phyloP scores from a whole-genome alignment of 2,797 vertebrate genomes.

The Anniella stebbinsi region DNA sequence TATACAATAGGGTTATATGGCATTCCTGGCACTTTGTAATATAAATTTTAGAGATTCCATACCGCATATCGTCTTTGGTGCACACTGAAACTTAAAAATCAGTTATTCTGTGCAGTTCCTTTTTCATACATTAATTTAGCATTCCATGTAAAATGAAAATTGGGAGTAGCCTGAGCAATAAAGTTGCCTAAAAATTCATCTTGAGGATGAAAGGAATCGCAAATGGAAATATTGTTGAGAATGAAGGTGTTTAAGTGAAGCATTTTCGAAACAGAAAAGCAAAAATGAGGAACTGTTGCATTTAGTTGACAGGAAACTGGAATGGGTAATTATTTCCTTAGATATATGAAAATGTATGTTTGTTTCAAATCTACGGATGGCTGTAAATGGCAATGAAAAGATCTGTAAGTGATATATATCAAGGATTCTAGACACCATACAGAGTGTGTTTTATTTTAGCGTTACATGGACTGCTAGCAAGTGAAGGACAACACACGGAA shows the following conservation, averaged over 20 bases:
- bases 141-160: neutral
- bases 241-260: neutral
- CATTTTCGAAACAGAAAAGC: neutral
- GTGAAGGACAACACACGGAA: neutral
- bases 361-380: neutral
- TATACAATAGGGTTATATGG: neutral
- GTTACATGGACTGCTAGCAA: neutral
- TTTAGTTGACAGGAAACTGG: neutral
- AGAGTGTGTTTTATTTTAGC: conserved; percentile 11
- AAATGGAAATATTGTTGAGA: neutral
- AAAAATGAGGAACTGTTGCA: neutral
- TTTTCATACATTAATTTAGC: neutral
- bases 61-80: neutral
- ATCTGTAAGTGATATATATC: neutral
- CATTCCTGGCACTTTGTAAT: neutral
- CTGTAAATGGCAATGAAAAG: neutral
- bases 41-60: neutral
- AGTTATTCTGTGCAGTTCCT: neutral
- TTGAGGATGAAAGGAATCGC: neutral
- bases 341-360: neutral
- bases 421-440: neutral
- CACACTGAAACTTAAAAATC: neutral
- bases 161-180: neutral
- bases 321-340: neutral
- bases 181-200: neutral